phyloP scores from a whole-genome alignment of 2,113 vertebrate genomes.

The Cyprinodon variegatus region DNA sequence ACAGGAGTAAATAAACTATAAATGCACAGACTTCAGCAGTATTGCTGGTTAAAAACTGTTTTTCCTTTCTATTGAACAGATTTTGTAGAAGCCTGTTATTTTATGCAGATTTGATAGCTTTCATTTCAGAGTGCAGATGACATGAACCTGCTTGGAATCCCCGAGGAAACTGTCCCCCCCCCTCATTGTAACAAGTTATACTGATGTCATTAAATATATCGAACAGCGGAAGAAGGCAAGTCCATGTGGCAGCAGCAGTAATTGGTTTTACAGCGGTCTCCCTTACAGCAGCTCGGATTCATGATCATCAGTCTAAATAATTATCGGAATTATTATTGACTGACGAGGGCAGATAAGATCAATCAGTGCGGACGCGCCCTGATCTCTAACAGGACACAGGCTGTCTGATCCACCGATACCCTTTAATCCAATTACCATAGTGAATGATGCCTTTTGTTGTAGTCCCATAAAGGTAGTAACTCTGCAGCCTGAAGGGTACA shows the following conservation, averaged over 20 bases:
- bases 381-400: conserved; percentile 31
- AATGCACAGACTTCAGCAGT: not conserved
- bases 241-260: not conserved
- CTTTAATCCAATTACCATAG: conserved; percentile 1
- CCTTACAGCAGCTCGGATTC: not conserved
- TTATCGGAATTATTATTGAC: conserved; percentile 14
- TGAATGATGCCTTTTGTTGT: not conserved
- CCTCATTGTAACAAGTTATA: not conserved
- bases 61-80: too few relatives aligned
- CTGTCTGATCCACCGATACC: conserved; percentile 16
- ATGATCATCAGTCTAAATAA: conserved; percentile 17
- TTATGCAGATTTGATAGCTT: not conserved
- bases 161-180: not conserved
- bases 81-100: too few relatives aligned
- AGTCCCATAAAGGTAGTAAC: not conserved
- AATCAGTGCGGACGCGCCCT: conserved; percentile 2
- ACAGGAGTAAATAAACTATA: not conserved
- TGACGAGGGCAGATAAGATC: conserved; percentile 33
- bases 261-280: not conserved
- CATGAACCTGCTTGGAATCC: not conserved
- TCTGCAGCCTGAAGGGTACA: not conserved
- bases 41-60: not conserved
- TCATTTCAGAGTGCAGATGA: not conserved
- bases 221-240: not conserved
- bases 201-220: not conserved